Evolutionary conservation across 2,797 vertebrate genomes (phyloP), one percentile per base, ranked within the genome.

Genomic region (Sciurus vulgaris): DNA sequence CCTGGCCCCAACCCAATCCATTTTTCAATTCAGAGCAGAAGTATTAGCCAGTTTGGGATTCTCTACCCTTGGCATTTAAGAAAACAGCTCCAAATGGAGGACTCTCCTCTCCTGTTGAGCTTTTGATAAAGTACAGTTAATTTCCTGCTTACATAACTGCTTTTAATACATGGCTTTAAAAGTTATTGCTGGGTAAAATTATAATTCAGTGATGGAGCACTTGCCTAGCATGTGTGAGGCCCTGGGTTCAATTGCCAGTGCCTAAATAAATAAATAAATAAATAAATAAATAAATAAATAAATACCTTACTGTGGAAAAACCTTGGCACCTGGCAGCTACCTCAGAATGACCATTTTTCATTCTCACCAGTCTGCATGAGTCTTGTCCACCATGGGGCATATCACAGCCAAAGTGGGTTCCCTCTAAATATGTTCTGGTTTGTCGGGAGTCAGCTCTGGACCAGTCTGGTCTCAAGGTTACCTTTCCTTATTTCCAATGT

Each of bases 121-220:
- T 70, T 94, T 87, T 95, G 85, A 93, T 85, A 95, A 91, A 79
- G 61, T 70, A 33, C 56, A 35, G 69, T 89, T 70, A 86, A 70
- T 81, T 93, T 83, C 61, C 82, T 20, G 83, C 47, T 96, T 92
- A 81, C 0, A 2, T 93, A 86, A 88, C 49, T 86, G n/a, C 44
- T 93, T 93, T 93, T 88, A 96, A 86, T 49, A 86, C n/a, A 24
- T 1, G 10, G 28, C 90, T 93, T 94, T 89, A 88, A 97, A 96
- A 92, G 10, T 35, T 65, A 70, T 10, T 72, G 65, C 0, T 7
- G 18, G 6, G 20, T 14, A 17, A 51, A 47, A 14, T 24, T 56
- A 15, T 44, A 67, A 38, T 5, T 61, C 70, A 69, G 18, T 26
- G 33, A 38, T 41, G n/a, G 5, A 84, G 74, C 18, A 20, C 35